phyloP scores from a whole-genome alignment of 2,888 invertebrate genomes.

The Drosophila anomalata region DNA sequence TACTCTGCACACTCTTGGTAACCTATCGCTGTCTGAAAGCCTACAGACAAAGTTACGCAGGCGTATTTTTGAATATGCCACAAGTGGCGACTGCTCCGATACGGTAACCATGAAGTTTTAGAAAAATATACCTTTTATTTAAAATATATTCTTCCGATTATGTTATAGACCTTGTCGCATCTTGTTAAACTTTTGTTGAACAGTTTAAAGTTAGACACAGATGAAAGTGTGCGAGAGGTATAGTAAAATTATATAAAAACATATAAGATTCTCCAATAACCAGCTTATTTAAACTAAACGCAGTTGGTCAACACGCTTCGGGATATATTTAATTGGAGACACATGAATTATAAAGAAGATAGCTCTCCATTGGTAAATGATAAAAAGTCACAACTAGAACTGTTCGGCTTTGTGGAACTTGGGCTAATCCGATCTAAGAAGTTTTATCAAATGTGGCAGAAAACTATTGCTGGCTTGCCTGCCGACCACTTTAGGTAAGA shows the following conservation, averaged over 20 bases:
- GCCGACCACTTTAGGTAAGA: slow-evolving; percentile 61
- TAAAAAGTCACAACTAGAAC: slow-evolving; percentile 74
- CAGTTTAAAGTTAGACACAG: slow-evolving; percentile 75
- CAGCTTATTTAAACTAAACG: background rate
- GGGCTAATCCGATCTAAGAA: slow-evolving; percentile 81
- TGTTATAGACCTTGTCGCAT: slow-evolving; percentile 68
- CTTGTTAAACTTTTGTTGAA: slow-evolving; percentile 80
- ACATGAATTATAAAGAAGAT: slow-evolving; percentile 21
- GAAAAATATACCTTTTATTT: background rate
- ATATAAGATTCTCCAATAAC: background rate
- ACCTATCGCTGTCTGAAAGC: slow-evolving; percentile 72
- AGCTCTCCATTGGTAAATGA: slow-evolving; percentile 32
- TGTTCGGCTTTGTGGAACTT: slow-evolving; percentile 78
- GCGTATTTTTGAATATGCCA: slow-evolving; percentile 79
- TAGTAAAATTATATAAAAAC: background rate
- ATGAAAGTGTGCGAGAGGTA: slow-evolving; percentile 77
- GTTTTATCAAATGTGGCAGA: slow-evolving; percentile 82
- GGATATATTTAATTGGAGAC: slow-evolving; percentile 71
- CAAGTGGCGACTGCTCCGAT: slow-evolving; percentile 70
- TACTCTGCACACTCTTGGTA: slow-evolving; percentile 79
- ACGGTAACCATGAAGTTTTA: slow-evolving; percentile 51
- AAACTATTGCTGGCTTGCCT: slow-evolving; percentile 65
- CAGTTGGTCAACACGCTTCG: slow-evolving; percentile 79
- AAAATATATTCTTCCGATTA: background rate
- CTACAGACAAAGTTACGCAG: slow-evolving; percentile 75